phyloP scores from a whole-genome alignment of 2,113 vertebrate genomes.

The Poeciliopsis prolifica region DNA sequence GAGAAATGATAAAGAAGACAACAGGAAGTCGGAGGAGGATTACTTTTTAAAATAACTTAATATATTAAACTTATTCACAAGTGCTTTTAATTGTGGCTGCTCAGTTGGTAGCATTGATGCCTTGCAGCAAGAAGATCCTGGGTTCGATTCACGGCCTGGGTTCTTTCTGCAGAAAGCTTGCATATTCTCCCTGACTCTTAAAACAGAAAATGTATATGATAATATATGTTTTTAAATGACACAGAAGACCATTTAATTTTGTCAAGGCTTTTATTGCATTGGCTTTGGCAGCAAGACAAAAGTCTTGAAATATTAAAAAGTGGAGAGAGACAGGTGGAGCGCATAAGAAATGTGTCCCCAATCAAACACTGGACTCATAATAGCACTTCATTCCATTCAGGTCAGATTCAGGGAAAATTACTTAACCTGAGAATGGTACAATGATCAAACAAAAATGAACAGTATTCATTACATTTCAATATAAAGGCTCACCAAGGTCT shows the following conservation, averaged over 20 bases:
- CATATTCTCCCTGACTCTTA: not conserved
- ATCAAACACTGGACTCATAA: constrained; percentile 16
- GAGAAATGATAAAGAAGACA: too few species aligned
- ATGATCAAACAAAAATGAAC: constrained; percentile 17
- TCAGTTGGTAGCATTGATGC: too few species aligned
- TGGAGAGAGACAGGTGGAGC: constrained; percentile 3
- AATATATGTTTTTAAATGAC: constrained; percentile 24
- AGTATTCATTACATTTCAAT: constrained; percentile 38
- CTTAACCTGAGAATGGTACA: constrained; percentile 39
- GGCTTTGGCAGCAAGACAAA: constrained; percentile 4
- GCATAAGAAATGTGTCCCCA: constrained; percentile 33
- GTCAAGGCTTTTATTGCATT: constrained; percentile 17
- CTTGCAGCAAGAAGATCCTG: too few species aligned
- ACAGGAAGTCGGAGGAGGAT: too few species aligned
- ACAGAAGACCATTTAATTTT: constrained; percentile 20
- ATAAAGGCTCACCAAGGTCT: constrained; percentile 37
- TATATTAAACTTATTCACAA: too few species aligned
- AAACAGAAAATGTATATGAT: not conserved
- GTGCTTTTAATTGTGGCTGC: too few species aligned
- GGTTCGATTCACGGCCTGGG: too few species aligned
- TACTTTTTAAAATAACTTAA: too few species aligned
- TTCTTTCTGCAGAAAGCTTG: too few species aligned
- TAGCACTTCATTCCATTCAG: constrained; percentile 33
- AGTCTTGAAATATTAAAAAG: constrained; percentile 39
- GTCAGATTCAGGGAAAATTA: constrained; percentile 44